Percentiles rank a stretch among this genome's conserved stretches.
Evolutionary conservation across 2,888 invertebrate species (phyloP).

Genomic region (Phasia obesa): DNA sequence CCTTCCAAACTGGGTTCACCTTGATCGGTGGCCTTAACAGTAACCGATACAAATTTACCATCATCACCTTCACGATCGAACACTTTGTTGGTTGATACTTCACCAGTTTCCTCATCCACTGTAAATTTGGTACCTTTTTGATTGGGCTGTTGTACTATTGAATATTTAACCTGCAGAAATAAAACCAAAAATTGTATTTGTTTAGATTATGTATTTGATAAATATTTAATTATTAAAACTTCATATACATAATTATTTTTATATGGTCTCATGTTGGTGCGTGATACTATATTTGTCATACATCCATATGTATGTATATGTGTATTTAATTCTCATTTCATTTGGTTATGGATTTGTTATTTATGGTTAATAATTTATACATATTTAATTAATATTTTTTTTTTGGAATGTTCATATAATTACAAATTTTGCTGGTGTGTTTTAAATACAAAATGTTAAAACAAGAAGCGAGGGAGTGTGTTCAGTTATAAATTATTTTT

Average conservation of each 20-base stretch:
- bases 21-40: conserved; percentile 98
- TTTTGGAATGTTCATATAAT: background rate
- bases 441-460: no score
- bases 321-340: background rate
- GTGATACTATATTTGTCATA: no score
- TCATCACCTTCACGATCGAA: conserved; percentile 98
- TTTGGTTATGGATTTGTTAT: background rate
- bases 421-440: background rate
- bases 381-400: background rate
- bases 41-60: conserved; percentile 97
- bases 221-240: background rate
- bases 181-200: background rate
- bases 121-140: conserved; percentile 97
- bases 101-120: conserved; percentile 97
- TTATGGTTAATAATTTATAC: background rate
- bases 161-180: conserved; percentile 89
- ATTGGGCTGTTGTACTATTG: conserved; percentile 97
- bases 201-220: background rate
- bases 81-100: conserved; percentile 96
- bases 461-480: background rate
- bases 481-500: background rate
- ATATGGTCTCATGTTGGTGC: background rate
- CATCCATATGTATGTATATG: no score
- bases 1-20: conserved; percentile 99
- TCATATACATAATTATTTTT: background rate